phyloP scores from a whole-genome alignment of 2,888 invertebrate genomes.

The Zonitis immaculata region DNA sequence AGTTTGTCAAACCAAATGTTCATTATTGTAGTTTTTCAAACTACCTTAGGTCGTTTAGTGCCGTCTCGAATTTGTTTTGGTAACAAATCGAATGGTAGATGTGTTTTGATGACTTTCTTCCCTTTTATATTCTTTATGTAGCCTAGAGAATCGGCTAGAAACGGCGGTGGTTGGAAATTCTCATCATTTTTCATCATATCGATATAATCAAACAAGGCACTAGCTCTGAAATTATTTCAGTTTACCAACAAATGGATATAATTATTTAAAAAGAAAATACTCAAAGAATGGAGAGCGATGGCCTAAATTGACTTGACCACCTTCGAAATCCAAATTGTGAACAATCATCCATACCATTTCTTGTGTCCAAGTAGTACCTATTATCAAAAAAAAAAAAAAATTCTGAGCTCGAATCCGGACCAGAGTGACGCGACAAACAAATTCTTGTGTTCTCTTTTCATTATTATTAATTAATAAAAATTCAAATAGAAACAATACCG shows the following conservation, averaged over 20 bases:
- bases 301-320: slow-evolving; percentile 52
- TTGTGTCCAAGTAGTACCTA: slow-evolving; percentile 74
- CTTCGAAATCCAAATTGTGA: slow-evolving; percentile 58
- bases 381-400: too few relatives aligned
- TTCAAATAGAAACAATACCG: too few relatives aligned
- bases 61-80: slow-evolving; percentile 50
- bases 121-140: slow-evolving; percentile 28
- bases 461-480: too few relatives aligned
- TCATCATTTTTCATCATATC: slow-evolving; percentile 36
- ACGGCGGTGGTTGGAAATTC: slow-evolving; percentile 35
- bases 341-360: slow-evolving; percentile 69
- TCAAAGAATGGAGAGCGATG: slow-evolving; percentile 68
- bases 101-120: slow-evolving; percentile 54
- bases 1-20: too few relatives aligned
- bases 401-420: too few relatives aligned
- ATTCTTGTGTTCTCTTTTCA: too few relatives aligned
- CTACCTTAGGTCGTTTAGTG: slow-evolving; percentile 43
- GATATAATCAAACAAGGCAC: slow-evolving; percentile 47
- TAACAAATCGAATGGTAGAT: slow-evolving; percentile 58
- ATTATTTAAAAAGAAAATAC: slow-evolving; percentile 44
- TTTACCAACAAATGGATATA: slow-evolving; percentile 1
- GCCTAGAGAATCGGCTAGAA: slow-evolving; percentile 32
- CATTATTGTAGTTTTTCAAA: slow-evolving; percentile 1
- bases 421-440: too few relatives aligned
- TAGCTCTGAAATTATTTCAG: slow-evolving; percentile 35